Evolutionary conservation across 2,888 invertebrate species (phyloP), one percentile per base, ranked within the genome.

Genomic region (Apodemia duryi): DNA sequence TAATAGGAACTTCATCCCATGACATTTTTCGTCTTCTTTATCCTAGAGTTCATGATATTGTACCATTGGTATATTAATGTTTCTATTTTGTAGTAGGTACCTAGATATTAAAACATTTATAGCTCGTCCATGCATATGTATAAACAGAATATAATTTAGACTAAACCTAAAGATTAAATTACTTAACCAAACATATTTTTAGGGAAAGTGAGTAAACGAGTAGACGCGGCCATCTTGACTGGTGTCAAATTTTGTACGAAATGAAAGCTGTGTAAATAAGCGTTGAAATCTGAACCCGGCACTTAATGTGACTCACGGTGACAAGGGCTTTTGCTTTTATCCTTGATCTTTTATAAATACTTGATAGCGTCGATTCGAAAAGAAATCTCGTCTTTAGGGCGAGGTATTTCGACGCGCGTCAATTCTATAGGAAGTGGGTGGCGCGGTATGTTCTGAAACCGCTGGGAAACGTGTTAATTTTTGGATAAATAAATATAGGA

Each of bases 191-290:
- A 60, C 57, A 60, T n/a, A 35, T 35, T 60, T 60, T 60, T 35
- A 60, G 57, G 57, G 57, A 60, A 60, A 60, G 57, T 35, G n/a
- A 32, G 29, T 54, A 29, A 29, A 54, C 54, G 29, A 28, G 28
- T 54, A 28, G 10, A 10, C 54, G 54, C 10, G 35, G 57, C 57
- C 57, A 60, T 60, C 35, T 60, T 60, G 32, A n/a, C 38, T 21
- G 67, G 69, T 70, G 65, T 70, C 70, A 65, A 62, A 66, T 70
- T 66, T 63, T 52, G 62, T 63, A 61, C 52, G 49, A 41, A 54
- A 67, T 64, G 65, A 68, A 73, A 72, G 71, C 73, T 72, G 71
- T 63, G 71, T 73, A 77, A 79, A 79, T 75, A 78, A 72, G 69
- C 67, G 66, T 63, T 70, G 78, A 66, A 75, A 79, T 68, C 62